Percentiles rank a stretch among this genome's conserved stretches.
These are phyloP conservation scores for Todiramphus chloris DNA, from an alignment of 2,113 vertebrate species.

Conservation along the genomic window DNA sequence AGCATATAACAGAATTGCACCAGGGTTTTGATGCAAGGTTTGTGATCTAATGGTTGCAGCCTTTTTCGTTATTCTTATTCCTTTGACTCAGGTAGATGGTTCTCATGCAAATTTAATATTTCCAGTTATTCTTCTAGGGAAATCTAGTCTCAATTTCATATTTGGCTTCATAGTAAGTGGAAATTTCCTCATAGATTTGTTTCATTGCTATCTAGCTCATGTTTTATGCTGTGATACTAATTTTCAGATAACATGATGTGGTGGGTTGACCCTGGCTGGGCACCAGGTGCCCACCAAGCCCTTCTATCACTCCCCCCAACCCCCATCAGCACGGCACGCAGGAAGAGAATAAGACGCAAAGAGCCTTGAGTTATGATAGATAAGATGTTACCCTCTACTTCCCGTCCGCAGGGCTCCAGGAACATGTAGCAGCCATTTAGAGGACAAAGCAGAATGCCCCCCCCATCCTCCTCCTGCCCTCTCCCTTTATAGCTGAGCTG, in stretches of 20 bases:
- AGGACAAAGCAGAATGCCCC: no score
- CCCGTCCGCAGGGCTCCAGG: no score
- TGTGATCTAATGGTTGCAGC: background rate
- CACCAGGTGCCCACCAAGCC: no score
- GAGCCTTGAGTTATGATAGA: no score
- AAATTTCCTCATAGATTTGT: background rate
- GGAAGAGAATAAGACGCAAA: no score
- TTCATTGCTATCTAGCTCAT: background rate
- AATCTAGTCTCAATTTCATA: background rate
- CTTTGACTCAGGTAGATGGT: background rate
- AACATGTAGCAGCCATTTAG: no score
- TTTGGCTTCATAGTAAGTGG: slow-evolving; percentile 4
- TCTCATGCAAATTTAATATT: background rate
- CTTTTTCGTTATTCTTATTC: background rate
- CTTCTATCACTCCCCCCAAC: no score
- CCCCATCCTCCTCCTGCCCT: no score
- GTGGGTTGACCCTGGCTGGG: no score
- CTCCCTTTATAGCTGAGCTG: no score
- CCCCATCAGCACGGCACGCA: no score
- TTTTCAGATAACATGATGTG: background rate
- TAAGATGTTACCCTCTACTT: no score
- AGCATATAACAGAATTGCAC: background rate
- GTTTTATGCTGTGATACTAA: background rate
- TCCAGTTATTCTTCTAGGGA: background rate
- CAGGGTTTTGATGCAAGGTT: background rate